Base-by-base conservation (phyloP, 2,797 vertebrate species). In the Sebastes wilsoni region DNA sequence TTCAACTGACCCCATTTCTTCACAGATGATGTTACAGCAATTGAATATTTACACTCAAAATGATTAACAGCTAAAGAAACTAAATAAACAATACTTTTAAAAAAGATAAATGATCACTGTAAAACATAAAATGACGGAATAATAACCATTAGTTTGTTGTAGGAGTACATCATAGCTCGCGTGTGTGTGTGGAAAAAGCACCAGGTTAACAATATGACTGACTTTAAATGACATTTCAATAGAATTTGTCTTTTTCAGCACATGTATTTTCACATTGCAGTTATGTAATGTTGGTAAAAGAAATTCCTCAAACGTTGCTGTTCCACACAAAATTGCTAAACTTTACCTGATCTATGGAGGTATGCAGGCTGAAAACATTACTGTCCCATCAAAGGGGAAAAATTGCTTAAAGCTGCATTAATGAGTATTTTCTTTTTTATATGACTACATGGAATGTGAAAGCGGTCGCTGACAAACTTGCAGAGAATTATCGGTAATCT, bases 1-100 rank as follows among this genome's bases (percentile, higher is more conserved):
- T 93, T 94, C 93, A 88, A 8, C 80, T 76, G 87, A 93, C 92
- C 91, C 75, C 65, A 30, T 61, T 73, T 86, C 77, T 81, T 90
- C 79, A 93, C 81, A 85, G 66, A 75, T 80, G 54, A 68, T 52
- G 65, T 66, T 73, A 80, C 84, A 91, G 80, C 60, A 84, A 66
- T 77, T 61, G 20, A 76, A 80, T 90, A 87, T 91, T 83, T 87
- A 89, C 89, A 88, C n/a, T 83, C 8, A 71, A 77, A 79, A 72
- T 8, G 4, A 56, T 52, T 79, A 55, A 81, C 73, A 75, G 42
- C 59, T 54, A 69, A 90, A 84, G 46, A 73, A 76, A 67, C 4
- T 34, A 55, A 61, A 76, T 6, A 16, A 34, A 61, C 4, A 80
- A 62, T 14, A 68, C 64, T 65, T 2, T 27, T 8, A 5, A 49